Evolutionary conservation across 2,797 vertebrate species (phyloP).

Genomic region (Myotis pilosus): DNA sequence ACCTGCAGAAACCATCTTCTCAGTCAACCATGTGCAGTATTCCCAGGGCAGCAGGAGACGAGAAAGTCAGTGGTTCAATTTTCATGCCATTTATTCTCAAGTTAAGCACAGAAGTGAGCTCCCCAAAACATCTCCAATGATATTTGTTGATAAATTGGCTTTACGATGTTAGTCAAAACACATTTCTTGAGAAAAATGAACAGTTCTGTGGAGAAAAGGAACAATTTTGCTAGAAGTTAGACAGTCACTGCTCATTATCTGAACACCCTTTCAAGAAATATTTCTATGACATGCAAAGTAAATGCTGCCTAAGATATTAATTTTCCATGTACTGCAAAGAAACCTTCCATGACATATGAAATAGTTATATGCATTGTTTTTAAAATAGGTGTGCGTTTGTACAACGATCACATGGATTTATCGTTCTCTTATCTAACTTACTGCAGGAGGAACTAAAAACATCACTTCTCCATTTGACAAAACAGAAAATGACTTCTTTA

Average conservation of each 20-base stretch:
- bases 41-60: neutral
- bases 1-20: neutral
- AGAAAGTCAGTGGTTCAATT: neutral
- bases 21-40: neutral
- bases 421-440: neutral
- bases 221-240: neutral
- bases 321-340: neutral
- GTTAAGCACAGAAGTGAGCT: neutral
- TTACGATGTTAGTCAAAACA: neutral
- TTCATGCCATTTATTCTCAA: neutral
- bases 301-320: neutral
- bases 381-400: neutral
- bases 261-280: neutral
- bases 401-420: neutral
- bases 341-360: neutral
- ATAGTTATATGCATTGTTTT: neutral
- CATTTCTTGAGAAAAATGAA: constrained; percentile 9
- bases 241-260: neutral
- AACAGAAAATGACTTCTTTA: constrained; percentile 11
- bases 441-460: neutral
- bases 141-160: neutral
- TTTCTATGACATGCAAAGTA: neutral
- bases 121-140: neutral
- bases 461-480: neutral
- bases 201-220: neutral